Percentiles rank a stretch among this genome's conserved stretches.
Conservation (phyloP, 1,140 invertebrate genomes). For the Venustaconcha ellipsiformis region DNA sequence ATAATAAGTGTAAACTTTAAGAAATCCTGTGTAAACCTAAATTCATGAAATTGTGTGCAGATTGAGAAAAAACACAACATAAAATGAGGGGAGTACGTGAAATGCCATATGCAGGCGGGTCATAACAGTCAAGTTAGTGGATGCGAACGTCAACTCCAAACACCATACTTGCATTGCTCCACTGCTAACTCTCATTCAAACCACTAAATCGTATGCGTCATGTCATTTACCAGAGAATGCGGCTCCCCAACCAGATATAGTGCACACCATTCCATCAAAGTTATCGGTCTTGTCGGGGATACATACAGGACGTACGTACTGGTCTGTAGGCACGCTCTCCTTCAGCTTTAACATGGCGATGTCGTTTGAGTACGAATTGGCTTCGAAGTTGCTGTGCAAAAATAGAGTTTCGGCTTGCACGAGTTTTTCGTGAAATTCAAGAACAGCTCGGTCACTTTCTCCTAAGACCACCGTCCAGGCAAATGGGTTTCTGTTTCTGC, state of each 20-base stretch:
- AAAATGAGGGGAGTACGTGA: too few species aligned
- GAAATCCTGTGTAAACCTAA: too few species aligned
- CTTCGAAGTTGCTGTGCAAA: slow-evolving; percentile 17
- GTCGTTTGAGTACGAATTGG: slow-evolving; percentile 8
- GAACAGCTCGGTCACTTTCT: slow-evolving; percentile 25
- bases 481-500: slow-evolving; percentile 9
- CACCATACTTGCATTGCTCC: too few species aligned
- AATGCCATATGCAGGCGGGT: too few species aligned
- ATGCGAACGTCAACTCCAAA: too few species aligned
- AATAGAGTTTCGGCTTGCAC: slow-evolving; percentile 21
- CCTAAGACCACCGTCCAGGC: slow-evolving; percentile 26
- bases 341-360: slow-evolving; percentile 26
- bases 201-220: too few species aligned
- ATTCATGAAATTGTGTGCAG: too few species aligned
- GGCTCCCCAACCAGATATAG: slow-evolving; percentile 27
- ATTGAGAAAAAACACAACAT: too few species aligned
- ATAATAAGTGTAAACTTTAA: too few species aligned
- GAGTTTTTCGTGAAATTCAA: slow-evolving; percentile 23
- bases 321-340: slow-evolving; percentile 11
- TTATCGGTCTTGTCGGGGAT: slow-evolving; percentile 7
- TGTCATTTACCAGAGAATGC: slow-evolving; percentile 14
- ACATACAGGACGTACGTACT: slow-evolving; percentile 19
- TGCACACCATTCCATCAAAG: slow-evolving; percentile 10
- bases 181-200: too few species aligned
- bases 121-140: too few species aligned